A percentile compares a stretch with the other conserved stretches of the same genome.
Conservation (phyloP, 2,797 vertebrate genomes). For the Scarus forsteni region DNA sequence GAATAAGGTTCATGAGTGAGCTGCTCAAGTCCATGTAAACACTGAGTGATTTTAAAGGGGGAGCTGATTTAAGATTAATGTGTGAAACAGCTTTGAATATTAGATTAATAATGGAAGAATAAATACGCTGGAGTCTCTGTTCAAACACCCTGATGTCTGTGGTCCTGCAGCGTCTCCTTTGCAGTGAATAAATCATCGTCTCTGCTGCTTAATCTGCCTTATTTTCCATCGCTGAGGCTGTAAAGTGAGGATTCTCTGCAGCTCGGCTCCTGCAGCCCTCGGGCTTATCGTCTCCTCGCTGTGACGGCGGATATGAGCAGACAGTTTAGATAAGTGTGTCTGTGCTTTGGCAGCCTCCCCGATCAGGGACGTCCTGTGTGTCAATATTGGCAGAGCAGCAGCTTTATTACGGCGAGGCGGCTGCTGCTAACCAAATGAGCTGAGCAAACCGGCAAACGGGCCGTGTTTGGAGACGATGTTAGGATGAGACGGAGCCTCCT, state of each 20-base stretch:
- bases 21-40: no score
- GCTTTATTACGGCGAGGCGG: slow-evolving; percentile 68
- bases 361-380: slow-evolving; percentile 69
- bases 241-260: slow-evolving; percentile 38
- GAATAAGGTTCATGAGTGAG: no score
- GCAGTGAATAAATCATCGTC: slow-evolving; percentile 19
- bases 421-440: slow-evolving; percentile 68
- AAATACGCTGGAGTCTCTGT: slow-evolving; percentile 39
- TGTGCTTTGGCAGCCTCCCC: slow-evolving; percentile 69
- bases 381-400: slow-evolving; percentile 75
- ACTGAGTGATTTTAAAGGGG: no score
- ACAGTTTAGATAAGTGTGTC: slow-evolving; percentile 77
- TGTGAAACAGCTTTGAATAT: no score
- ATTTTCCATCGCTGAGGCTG: slow-evolving; percentile 23
- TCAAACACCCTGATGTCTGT: slow-evolving; percentile 44
- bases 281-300: slow-evolving; percentile 58
- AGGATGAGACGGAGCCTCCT: slow-evolving; percentile 46
- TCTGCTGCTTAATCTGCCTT: not conserved
- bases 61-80: no score
- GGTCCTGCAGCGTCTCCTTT: slow-evolving; percentile 31
- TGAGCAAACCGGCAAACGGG: slow-evolving; percentile 58
- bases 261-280: slow-evolving; percentile 30
- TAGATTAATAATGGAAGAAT: slow-evolving; percentile 29
- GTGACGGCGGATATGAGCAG: slow-evolving; percentile 64
- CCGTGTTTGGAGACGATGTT: slow-evolving; percentile 64